These are phyloP conservation scores for Argynnis bischoffii DNA, from an alignment of 2,888 invertebrate genomes.

Conservation along the genomic window DNA sequence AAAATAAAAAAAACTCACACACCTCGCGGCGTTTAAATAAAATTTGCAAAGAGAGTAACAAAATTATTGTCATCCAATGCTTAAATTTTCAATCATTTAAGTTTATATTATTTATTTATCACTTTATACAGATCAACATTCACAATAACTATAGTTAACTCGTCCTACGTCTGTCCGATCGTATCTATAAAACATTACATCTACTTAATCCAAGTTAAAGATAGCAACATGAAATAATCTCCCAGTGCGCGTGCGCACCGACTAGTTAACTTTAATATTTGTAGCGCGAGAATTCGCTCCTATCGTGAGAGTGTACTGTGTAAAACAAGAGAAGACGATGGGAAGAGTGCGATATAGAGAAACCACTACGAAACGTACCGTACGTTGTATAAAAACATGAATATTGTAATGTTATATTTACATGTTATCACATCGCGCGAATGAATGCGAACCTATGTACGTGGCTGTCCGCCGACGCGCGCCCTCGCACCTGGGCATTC, in stretches of 20 bases:
- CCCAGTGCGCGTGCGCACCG: slow-evolving; percentile 40
- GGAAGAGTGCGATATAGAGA: slow-evolving; percentile 39
- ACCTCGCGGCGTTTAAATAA: slow-evolving; percentile 51
- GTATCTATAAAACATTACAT: slow-evolving; percentile 67
- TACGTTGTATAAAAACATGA: slow-evolving; percentile 69
- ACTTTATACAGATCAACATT: slow-evolving; percentile 72
- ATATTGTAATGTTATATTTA: slow-evolving; percentile 62
- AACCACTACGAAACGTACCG: slow-evolving; percentile 37
- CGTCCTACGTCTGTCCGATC: slow-evolving; percentile 50
- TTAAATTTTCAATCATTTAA: slow-evolving; percentile 71
- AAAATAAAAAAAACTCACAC: slow-evolving; percentile 37
- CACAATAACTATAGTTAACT: slow-evolving; percentile 47
- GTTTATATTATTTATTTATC: slow-evolving; percentile 54
- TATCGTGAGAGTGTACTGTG: slow-evolving; percentile 10
- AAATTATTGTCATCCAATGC: slow-evolving; percentile 82
- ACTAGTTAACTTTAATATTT: slow-evolving; percentile 1
- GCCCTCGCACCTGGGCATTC: not conserved
- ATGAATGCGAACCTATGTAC: slow-evolving; percentile 49
- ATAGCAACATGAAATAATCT: slow-evolving; percentile 58
- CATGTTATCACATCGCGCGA: slow-evolving; percentile 66
- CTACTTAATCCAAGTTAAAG: slow-evolving; percentile 48
- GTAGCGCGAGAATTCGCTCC: not conserved
- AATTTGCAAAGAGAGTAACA: slow-evolving; percentile 65
- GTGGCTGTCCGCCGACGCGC: slow-evolving; percentile 27
- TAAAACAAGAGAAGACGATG: slow-evolving; percentile 40